These are phyloP conservation scores for Centrocercus urophasianus DNA, from an alignment of 2,113 vertebrate genomes.

Conservation along the genomic window DNA sequence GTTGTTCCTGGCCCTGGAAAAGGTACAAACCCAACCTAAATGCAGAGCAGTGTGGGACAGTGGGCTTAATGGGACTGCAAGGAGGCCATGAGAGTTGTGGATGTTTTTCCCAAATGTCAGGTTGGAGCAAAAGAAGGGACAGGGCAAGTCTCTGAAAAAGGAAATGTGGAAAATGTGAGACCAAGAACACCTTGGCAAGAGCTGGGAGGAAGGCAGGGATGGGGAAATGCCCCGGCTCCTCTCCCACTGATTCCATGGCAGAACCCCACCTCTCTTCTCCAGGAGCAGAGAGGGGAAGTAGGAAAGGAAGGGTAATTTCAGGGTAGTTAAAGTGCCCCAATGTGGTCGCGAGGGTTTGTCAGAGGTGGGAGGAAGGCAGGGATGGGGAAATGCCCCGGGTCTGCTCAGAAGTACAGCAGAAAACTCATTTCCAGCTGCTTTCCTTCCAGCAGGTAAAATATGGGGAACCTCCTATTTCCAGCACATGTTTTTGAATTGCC, in stretches of 20 bases:
- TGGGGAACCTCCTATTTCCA: neutral
- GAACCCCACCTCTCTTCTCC: too few species aligned
- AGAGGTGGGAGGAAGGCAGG: neutral
- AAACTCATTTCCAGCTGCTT: neutral
- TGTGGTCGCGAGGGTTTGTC: too few species aligned
- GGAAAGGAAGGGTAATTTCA: too few species aligned
- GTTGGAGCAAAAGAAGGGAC: neutral
- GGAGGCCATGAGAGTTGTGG: neutral
- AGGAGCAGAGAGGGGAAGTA: too few species aligned
- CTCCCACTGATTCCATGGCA: too few species aligned
- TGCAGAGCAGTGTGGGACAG: neutral
- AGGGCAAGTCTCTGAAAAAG: neutral
- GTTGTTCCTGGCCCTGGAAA: neutral
- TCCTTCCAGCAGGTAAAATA: slow-evolving; percentile 37
- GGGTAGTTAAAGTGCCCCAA: too few species aligned
- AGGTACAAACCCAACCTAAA: neutral
- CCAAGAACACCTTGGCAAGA: neutral
- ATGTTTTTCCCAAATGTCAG: neutral
- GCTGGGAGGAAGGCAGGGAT: neutral
- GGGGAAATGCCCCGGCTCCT: neutral
- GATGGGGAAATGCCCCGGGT: neutral
- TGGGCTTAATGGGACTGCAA: neutral
- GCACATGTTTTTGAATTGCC: neutral
- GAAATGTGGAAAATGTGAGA: neutral
- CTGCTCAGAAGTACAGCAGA: neutral